Base-by-base conservation (phyloP, 1,140 invertebrate species). In the Daktulosphaira vitifoliae region DNA sequence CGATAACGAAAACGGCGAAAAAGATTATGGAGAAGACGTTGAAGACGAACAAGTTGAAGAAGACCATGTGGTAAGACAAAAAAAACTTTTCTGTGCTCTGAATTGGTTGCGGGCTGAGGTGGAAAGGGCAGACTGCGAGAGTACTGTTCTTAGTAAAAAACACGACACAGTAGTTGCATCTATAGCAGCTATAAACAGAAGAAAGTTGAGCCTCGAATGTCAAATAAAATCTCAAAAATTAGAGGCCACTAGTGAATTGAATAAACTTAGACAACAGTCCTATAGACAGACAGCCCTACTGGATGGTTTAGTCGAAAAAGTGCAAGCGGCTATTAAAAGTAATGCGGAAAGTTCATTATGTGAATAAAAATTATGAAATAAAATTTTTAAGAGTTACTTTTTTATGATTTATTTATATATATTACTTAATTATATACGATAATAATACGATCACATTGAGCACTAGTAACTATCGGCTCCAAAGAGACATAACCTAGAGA, bases 101-200 rank as follows among this genome's bases (percentile, higher is more conserved):
- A 26, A 59, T 5, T 59, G 54, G 42, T 9, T 59, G 9, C 42
- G 54, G 9, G 3, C 54, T 11, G 54, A 59, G 11, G 23, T 59
- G 39, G 54, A 59, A 16, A 15, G 54, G 5, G 23, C 39, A 0
- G 54, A 59, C 9, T 59, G 54, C 54, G 42, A 59, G 54, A 46
- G 44, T 39, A 5, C 16, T 1, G 20, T 9, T n/a, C 54, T 59
- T 23, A 18, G 15, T 23, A 7, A 46, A 15, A 20, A 23, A 23
- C 18, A 44, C 16, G 54, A 44, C 23, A 23, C 16, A 2, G 16
- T 46, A 0, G 54, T 46, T 22, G 39, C 54, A 5, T 38, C 54
- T 16, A 59, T 59, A 15, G 39, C 22, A 0, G 16, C 7, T 7
- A 39, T 23, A 4, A 18, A n/a, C 42, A 13, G 44, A 11, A 25